Base-by-base conservation (phyloP, 1,140 invertebrate species). In the Sinella curviseta region DNA sequence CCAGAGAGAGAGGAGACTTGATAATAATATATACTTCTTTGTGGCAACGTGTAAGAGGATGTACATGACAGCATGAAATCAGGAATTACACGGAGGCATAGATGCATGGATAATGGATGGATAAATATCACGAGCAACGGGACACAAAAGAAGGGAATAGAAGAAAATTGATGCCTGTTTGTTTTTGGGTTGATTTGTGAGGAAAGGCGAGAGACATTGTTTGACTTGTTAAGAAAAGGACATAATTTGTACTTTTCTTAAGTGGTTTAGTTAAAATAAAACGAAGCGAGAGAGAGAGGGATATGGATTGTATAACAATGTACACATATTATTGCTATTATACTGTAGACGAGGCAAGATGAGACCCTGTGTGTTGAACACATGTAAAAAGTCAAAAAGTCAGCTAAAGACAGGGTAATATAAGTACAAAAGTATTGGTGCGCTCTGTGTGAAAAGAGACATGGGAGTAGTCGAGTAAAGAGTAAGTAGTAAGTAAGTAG, bases 151-250 rank as follows among this genome's bases (percentile, higher is more conserved):
- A 30, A 70, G 65, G 65, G 16, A 31, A 4, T 31, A 33, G 65
- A 24, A 33, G 30, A 70, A 70, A 70, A 70, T 30, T 70, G 65
- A 33, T 70, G 65, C 65, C 12, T 70, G 65, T 70, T 70, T 70
- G 65, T 70, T 70, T 48, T 70, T 70, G 65, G 65, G 65, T 31
- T 70, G 65, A 70, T 70, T 70, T 70, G 65, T 70, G 65, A 70
- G 65, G 65, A 70, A 70, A 70, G 65, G 65, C 65, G 65, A 70
- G 65, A 70, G 65, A 70, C 65, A 70, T 31, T 70, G 65, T 70
- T 70, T 70, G 65, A 33, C 65, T 70, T 70, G 65, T 70, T 70
- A 33, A 33, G 65, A 33, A 70, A 70, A 33, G 65, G 65, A 70
- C 65, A 70, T 70, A 70, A 70, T 70, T 70, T 70, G 65, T 70